Base-by-base conservation (phyloP, 1,140 invertebrate species). In the Drosophila ercepeae region DNA sequence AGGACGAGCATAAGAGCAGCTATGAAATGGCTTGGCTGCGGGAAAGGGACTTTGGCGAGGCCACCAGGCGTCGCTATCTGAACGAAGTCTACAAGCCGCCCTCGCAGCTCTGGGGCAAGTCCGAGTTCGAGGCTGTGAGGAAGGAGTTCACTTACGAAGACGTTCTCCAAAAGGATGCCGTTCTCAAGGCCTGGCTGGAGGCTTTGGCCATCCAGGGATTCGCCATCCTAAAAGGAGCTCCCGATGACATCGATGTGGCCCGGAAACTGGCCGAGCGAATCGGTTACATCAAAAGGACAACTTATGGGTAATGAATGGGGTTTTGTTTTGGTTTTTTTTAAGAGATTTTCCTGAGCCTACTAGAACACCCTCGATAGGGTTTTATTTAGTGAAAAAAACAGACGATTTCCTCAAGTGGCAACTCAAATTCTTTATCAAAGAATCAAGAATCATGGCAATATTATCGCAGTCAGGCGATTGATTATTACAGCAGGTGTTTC, bases 271-370 rank as follows among this genome's bases (percentile, higher is more conserved):
- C 93, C 2, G 83, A 93, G 1, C 92, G 92, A 75, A 92, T 95
- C 64, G 94, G 93, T 3, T 95, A 95, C 75, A 93, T 94, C n/a
- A 93, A 93, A 71, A 91, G 90, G 63, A 95, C 95, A 2, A 94
- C 95, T 83, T 95, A 96, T 75, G 95, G 95, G 89, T 91, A 77
- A 77, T 27, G n/a, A n/a, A n/a, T 23, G 32, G 14, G 4, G n/a
- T n/a, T n/a, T n/a, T n/a, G n/a, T n/a, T n/a, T n/a, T 21, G 21
- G 21, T 21, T n/a, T 8, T 9, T 1, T 34, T 13, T 32, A 4
- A 25, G 14, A 23, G n/a, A 21, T 2, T 16, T 21, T 21, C 4
- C 21, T 21, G 21, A 6, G 11, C n/a, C n/a, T n/a, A n/a, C n/a
- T n/a, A n/a, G n/a, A n/a, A n/a, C n/a, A n/a, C 29, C 29, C 29